These are phyloP conservation scores for Dione vanillae DNA, from an alignment of 2,888 invertebrate genomes.

Conservation along the genomic window DNA sequence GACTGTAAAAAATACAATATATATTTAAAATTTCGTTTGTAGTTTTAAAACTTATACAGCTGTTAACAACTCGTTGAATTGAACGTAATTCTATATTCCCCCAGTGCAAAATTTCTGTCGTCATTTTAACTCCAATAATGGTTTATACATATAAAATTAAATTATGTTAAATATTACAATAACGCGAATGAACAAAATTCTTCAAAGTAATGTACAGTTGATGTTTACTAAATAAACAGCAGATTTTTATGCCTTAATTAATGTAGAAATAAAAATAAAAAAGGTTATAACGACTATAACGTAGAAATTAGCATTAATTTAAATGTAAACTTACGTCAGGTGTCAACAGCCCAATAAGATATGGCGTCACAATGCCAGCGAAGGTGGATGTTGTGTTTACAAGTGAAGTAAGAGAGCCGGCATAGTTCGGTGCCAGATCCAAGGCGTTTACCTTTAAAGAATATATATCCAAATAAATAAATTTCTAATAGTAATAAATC, in stretches of 20 bases:
- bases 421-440: slow-evolving; percentile 86
- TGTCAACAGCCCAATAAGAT: slow-evolving; percentile 85
- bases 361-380: slow-evolving; percentile 86
- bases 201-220: not conserved
- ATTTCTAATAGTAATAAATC: not conserved
- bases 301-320: slow-evolving; percentile 36
- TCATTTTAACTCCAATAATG: no score
- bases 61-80: no score
- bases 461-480: slow-evolving; percentile 27
- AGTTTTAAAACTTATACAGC: no score
- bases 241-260: not conserved
- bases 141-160: no score
- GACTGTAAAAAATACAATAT: slow-evolving; percentile 58
- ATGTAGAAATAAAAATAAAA: not conserved
- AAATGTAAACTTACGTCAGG: slow-evolving; percentile 78
- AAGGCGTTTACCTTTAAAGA: slow-evolving; percentile 83
- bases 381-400: slow-evolving; percentile 87
- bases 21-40: not conserved
- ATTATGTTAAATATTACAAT: no score
- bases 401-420: slow-evolving; percentile 86
- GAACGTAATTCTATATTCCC: no score
- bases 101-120: no score
- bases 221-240: not conserved
- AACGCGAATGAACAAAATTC: not conserved
- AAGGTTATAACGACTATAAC: slow-evolving; percentile 28